A percentile compares a stretch with the other conserved stretches of the same genome.
Conservation (phyloP, 2,888 invertebrate genomes). For the Gonocerus acuteangulatus region DNA sequence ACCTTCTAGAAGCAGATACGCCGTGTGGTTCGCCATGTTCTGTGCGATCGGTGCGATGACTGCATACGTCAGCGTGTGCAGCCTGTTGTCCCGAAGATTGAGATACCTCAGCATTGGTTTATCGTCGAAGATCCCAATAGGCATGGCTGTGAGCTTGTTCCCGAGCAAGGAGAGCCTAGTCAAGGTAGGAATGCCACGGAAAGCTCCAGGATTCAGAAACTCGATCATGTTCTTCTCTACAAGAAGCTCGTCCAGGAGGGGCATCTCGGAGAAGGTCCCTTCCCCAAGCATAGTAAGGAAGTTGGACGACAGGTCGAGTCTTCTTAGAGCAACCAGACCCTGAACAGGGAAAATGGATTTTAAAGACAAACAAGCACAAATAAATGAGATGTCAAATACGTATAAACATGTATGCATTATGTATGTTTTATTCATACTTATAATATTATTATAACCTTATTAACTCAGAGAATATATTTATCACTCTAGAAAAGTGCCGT, state of each 20-base stretch:
- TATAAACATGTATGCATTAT: too few relatives aligned
- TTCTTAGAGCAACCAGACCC: slow-evolving; percentile 63
- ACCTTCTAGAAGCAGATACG: slow-evolving; percentile 71
- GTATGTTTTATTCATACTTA: too few relatives aligned
- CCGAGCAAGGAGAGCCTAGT: slow-evolving; percentile 64
- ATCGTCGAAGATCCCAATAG: slow-evolving; percentile 64
- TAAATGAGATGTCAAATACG: too few relatives aligned
- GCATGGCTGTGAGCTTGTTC: slow-evolving; percentile 64
- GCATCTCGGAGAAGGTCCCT: slow-evolving; percentile 69
- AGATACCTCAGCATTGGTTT: slow-evolving; percentile 63
- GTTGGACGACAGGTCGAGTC: slow-evolving; percentile 67
- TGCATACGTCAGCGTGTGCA: slow-evolving; percentile 67
- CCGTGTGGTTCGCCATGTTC: slow-evolving; percentile 65
- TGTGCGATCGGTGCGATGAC: slow-evolving; percentile 69
- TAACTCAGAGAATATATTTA: too few relatives aligned
- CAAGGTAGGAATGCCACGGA: slow-evolving; percentile 66
- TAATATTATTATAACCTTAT: too few relatives aligned
- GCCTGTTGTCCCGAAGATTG: slow-evolving; percentile 67
- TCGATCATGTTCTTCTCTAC: slow-evolving; percentile 50
- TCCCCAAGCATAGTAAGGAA: slow-evolving; percentile 69
- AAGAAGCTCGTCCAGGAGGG: slow-evolving; percentile 61
- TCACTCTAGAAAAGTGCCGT: too few relatives aligned
- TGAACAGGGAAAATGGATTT: too few relatives aligned
- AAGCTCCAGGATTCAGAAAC: slow-evolving; percentile 67
- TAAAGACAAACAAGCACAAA: neutral